Percentiles rank a stretch among this genome's conserved stretches.
phyloP scores from a whole-genome alignment of 92 coral and sea anemone species.

The Isaurus tuberculatus region DNA sequence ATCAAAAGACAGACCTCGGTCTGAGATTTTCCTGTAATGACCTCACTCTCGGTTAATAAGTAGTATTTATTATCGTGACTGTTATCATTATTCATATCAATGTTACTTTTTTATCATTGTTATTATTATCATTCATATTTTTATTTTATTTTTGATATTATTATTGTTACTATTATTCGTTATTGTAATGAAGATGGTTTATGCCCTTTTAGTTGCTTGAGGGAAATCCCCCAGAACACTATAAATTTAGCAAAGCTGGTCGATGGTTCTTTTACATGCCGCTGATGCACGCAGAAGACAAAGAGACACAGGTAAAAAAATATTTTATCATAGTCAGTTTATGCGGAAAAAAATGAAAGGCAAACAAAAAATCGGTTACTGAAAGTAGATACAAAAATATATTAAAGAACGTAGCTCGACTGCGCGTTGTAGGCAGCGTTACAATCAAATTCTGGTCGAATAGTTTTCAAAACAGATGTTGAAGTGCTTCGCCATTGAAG shows the following conservation, averaged over 20 bases:
- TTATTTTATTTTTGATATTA: not conserved
- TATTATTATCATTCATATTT: not conserved
- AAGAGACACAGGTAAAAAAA: constrained; percentile 22
- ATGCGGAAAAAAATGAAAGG: not conserved
- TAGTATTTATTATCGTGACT: no score
- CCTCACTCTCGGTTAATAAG: no score
- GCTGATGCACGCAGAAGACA: constrained; percentile 39
- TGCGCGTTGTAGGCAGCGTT: no score
- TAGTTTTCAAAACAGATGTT: no score
- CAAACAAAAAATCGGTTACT: not conserved
- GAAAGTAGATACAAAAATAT: not conserved
- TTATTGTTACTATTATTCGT: not conserved
- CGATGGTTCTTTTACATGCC: constrained; percentile 32
- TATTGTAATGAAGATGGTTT: no score
- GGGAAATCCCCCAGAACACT: constrained; percentile 29
- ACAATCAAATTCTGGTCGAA: no score
- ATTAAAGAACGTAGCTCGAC: no score
- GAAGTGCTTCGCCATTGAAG: no score
- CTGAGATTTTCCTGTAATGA: no score
- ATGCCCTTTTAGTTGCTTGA: constrained; percentile 23
- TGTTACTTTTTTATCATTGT: no score
- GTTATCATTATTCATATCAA: no score
- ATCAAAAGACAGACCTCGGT: no score
- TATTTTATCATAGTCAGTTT: not conserved
- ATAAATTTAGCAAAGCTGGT: constrained; percentile 25